Conservation (phyloP, 2,888 invertebrate genomes). For the Neocrepidodera transversa region DNA sequence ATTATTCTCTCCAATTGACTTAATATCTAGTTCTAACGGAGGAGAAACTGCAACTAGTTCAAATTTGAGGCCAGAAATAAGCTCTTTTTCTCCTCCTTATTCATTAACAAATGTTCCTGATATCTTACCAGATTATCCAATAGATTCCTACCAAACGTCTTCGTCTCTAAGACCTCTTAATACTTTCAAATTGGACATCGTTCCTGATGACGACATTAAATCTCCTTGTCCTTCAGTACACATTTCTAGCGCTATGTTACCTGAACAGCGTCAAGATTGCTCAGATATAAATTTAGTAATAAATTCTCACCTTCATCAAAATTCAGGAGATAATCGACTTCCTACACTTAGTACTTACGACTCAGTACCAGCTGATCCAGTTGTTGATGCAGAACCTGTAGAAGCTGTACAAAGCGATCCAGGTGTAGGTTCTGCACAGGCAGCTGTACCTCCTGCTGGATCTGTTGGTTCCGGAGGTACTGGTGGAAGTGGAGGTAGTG, state of each 20-base stretch:
- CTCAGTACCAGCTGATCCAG: slow-evolving; percentile 17
- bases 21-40: slow-evolving; percentile 20
- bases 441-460: slow-evolving; percentile 37
- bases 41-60: neutral
- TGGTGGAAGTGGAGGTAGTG: slow-evolving; percentile 38
- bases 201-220: slow-evolving; percentile 41
- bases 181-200: slow-evolving; percentile 51
- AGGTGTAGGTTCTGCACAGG: slow-evolving; percentile 30
- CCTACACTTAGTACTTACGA: slow-evolving; percentile 47
- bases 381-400: slow-evolving; percentile 28
- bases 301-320: slow-evolving; percentile 71
- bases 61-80: slow-evolving; percentile 51
- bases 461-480: slow-evolving; percentile 34
- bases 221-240: slow-evolving; percentile 65
- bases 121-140: slow-evolving; percentile 18
- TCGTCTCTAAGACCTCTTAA: slow-evolving; percentile 45
- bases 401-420: slow-evolving; percentile 46
- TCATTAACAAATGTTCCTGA: slow-evolving; percentile 37
- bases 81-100: slow-evolving; percentile 53
- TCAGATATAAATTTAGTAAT: slow-evolving; percentile 75
- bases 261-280: slow-evolving; percentile 69
- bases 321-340: slow-evolving; percentile 49
- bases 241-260: slow-evolving; percentile 64
- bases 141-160: slow-evolving; percentile 15
- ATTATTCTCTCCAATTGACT: slow-evolving; percentile 8